phyloP scores from a whole-genome alignment of 2,888 invertebrate species.

The Diarsia mendica region DNA sequence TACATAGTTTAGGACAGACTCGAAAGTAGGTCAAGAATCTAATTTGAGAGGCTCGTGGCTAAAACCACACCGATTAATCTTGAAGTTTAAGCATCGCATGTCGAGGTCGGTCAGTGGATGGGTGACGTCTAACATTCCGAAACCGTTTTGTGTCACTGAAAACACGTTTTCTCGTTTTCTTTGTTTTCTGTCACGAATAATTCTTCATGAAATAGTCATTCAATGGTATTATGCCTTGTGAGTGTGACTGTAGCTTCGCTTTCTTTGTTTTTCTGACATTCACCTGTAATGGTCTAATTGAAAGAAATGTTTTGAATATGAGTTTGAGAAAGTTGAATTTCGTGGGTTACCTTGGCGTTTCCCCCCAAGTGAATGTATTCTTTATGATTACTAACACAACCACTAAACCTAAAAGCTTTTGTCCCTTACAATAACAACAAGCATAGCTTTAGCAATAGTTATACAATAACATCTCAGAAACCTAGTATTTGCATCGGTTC shows the following conservation, averaged over 20 bases:
- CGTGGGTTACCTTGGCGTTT: no score
- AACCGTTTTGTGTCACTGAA: background rate
- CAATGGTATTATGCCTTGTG: no score
- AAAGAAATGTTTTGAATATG: no score
- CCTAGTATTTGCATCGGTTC: slow-evolving; percentile 57
- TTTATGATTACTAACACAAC: background rate
- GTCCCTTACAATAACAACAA: slow-evolving; percentile 23
- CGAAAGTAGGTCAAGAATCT: background rate
- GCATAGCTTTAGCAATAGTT: background rate
- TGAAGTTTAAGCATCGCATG: background rate
- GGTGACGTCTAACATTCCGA: background rate
- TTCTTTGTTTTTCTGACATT: no score
- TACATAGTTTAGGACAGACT: slow-evolving; percentile 4
- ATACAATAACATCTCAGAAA: slow-evolving; percentile 34
- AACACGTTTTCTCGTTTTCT: no score
- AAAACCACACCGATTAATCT: background rate
- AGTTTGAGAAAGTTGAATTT: no score
- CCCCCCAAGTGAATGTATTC: slow-evolving; percentile 5
- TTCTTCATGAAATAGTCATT: no score
- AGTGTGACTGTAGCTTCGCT: no score
- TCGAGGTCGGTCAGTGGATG: background rate
- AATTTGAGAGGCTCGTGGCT: slow-evolving; percentile 6
- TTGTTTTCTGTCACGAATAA: no score
- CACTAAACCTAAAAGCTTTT: slow-evolving; percentile 4
- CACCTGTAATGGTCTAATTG: no score